Evolutionary conservation across 64 coral and sea anemone species (phyloP).

Genomic region (Montipora capricornis): DNA sequence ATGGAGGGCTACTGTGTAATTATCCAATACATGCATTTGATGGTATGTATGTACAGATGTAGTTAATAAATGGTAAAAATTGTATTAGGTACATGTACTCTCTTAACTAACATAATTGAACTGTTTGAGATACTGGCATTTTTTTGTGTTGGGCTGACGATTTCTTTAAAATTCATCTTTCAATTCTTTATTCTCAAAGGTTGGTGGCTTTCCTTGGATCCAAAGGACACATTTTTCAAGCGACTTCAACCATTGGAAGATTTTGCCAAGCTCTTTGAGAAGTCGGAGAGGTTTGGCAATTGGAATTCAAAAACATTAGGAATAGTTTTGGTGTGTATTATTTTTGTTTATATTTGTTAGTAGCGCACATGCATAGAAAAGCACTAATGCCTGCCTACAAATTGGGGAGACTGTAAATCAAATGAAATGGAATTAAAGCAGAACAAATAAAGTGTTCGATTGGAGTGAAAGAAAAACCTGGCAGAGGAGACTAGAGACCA

Average conservation of each 20-base stretch:
- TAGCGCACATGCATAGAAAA: neutral
- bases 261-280: conserved; percentile 98
- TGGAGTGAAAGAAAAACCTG: too few relatives aligned
- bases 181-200: conserved; percentile 41
- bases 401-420: too few relatives aligned
- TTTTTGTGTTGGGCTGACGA: too few relatives aligned
- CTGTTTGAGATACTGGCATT: too few relatives aligned
- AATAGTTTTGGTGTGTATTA: conserved; percentile 86
- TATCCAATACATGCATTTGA: conserved; percentile 99
- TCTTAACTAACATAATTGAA: too few relatives aligned
- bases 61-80: too few relatives aligned
- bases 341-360: neutral
- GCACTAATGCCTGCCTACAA: too few relatives aligned
- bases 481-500: too few relatives aligned
- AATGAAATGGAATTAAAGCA: too few relatives aligned
- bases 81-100: too few relatives aligned
- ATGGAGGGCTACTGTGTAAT: conserved; percentile 97
- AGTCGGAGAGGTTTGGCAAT: conserved; percentile 95
- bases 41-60: conserved; percentile 67
- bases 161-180: neutral
- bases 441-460: too few relatives aligned
- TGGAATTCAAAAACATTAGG: conserved; percentile 95
- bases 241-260: conserved; percentile 97
- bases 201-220: conserved; percentile 99
- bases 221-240: conserved; percentile 97